A percentile compares a stretch with the other conserved stretches of the same genome.
These are phyloP conservation scores for Nannospalax galili DNA, from an alignment of 2,113 vertebrate genomes.

Conservation along the genomic window DNA sequence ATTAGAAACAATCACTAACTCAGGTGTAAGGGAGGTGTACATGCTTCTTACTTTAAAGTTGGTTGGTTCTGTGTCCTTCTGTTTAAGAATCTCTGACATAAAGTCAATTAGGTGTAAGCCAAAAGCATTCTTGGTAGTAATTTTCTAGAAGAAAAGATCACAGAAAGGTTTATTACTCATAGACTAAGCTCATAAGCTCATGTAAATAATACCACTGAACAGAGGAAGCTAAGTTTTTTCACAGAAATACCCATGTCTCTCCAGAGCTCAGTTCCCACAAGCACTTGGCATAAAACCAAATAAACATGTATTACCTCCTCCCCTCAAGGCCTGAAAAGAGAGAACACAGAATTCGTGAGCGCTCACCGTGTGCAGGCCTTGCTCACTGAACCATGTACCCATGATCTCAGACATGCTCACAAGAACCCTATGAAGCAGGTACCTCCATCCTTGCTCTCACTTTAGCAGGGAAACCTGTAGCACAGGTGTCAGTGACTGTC, in stretches of 20 bases:
- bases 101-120: conserved; percentile 97
- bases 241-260: neutral
- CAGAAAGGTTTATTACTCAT: conserved; percentile 41
- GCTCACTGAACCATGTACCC: neutral
- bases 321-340: neutral
- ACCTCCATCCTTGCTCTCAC: neutral
- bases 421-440: neutral
- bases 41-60: conserved; percentile 93
- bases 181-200: neutral
- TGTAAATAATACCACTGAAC: neutral
- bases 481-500: neutral
- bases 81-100: conserved; percentile 94
- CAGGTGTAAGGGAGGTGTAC: neutral
- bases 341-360: neutral
- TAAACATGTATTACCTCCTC: neutral
- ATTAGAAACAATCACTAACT: neutral
- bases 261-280: neutral
- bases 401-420: neutral
- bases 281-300: neutral
- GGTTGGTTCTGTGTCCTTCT: conserved; percentile 92
- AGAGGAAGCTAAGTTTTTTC: neutral
- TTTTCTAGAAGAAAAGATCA: conserved; percentile 90
- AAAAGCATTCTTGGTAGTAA: conserved; percentile 97
- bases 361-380: neutral
- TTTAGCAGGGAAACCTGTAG: neutral